Evolutionary conservation across 2,888 invertebrate genomes (phyloP).

Genomic region (Lochmaea capreae): DNA sequence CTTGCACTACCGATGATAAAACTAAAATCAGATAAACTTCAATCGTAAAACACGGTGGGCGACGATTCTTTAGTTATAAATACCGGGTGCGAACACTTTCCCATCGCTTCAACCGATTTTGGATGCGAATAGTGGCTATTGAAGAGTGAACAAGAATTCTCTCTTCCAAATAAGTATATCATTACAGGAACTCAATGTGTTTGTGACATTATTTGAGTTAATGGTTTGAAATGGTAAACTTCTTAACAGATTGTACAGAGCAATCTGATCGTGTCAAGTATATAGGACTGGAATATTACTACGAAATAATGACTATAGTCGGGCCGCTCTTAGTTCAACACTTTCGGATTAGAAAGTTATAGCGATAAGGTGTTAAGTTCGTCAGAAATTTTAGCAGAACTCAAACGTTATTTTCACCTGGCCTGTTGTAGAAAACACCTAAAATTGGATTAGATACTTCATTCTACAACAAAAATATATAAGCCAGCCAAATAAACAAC

Average conservation of each 20-base stretch:
- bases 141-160: conserved; percentile 46
- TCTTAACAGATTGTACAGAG: conserved; percentile 11
- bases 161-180: conserved; percentile 49
- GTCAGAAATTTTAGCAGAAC: too few species aligned
- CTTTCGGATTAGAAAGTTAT: too few species aligned
- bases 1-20: conserved; percentile 44
- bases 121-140: conserved; percentile 36
- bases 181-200: conserved; percentile 30
- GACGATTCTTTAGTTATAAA: conserved; percentile 50
- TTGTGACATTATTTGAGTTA: conserved; percentile 33
- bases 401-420: too few species aligned
- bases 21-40: conserved; percentile 49
- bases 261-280: background rate
- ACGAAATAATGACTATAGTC: background rate
- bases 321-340: too few species aligned
- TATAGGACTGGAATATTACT: background rate
- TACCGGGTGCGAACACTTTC: conserved; percentile 47
- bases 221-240: conserved; percentile 20
- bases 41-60: conserved; percentile 50
- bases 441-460: too few species aligned
- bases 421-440: too few species aligned
- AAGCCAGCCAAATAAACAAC: too few species aligned
- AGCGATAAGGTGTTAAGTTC: too few species aligned
- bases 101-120: conserved; percentile 49
- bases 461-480: too few species aligned